Conservation (phyloP, 2,113 vertebrate species). For the Nettapus auritus region DNA sequence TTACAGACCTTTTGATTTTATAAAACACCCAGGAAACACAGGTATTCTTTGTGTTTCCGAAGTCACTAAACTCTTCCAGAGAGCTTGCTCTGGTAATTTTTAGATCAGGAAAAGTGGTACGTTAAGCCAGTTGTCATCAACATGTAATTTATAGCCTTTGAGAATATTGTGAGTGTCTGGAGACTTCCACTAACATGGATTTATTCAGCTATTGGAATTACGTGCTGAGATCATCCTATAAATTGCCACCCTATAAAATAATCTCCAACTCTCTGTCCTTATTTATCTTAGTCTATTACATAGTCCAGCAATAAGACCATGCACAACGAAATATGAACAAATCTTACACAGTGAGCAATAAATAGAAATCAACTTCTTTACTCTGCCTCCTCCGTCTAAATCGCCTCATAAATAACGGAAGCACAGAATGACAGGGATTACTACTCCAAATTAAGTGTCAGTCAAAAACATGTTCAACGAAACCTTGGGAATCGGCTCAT, state of each 20-base stretch:
- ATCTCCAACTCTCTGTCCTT: background rate
- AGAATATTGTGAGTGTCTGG: background rate
- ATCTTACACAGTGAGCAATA: background rate
- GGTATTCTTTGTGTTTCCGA: background rate
- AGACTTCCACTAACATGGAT: constrained; percentile 5
- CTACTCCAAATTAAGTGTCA: background rate
- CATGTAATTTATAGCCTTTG: background rate
- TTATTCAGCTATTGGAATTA: constrained; percentile 14
- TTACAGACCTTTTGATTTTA: background rate
- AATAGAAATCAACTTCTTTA: background rate
- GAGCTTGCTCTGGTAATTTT: background rate
- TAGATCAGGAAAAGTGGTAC: background rate
- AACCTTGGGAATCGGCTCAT: background rate
- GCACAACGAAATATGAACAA: background rate
- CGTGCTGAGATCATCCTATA: constrained; percentile 24
- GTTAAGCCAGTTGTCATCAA: constrained; percentile 11
- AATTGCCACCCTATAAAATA: constrained; percentile 7
- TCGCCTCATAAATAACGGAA: background rate
- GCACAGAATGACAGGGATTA: background rate
- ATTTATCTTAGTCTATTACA: background rate
- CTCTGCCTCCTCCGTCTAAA: background rate
- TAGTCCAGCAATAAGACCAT: background rate
- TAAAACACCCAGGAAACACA: background rate
- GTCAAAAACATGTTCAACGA: background rate
- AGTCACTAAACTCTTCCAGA: background rate